A percentile compares a stretch with the other conserved stretches of the same genome.
phyloP scores from a whole-genome alignment of 2,113 vertebrate species.

The Otus sunia region DNA sequence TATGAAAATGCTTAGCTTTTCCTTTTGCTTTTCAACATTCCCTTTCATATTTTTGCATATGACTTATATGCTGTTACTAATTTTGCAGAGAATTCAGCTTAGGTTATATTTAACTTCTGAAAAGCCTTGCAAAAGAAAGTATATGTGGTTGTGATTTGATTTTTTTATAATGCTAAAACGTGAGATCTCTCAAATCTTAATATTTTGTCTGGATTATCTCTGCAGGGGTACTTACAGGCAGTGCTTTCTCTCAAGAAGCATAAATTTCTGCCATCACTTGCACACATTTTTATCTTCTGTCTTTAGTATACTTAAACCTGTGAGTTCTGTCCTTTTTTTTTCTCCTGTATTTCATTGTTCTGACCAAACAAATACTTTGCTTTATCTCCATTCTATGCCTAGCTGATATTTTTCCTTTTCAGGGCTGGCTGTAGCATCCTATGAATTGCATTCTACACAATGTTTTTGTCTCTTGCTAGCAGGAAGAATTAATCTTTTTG shows the following conservation, averaged over 20 bases:
- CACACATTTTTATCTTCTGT: neutral
- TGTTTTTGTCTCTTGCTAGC: neutral
- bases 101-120: neutral
- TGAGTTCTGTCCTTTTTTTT: neutral
- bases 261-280: neutral
- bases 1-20: neutral
- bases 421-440: neutral
- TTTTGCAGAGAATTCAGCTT: neutral
- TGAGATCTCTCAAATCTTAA: neutral
- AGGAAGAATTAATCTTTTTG: conserved; percentile 20
- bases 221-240: neutral
- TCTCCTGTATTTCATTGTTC: neutral
- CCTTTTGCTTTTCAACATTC: neutral
- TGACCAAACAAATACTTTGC: conserved; percentile 4
- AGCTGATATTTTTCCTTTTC: neutral
- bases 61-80: neutral
- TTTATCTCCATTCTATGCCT: neutral
- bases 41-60: neutral
- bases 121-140: neutral
- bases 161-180: neutral
- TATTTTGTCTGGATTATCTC: neutral
- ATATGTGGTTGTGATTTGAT: neutral
- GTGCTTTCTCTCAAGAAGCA: neutral
- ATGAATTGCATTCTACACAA: neutral
- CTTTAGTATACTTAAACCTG: neutral